Percentiles rank a stretch among this genome's conserved stretches.
Conservation (phyloP, 2,797 vertebrate species). For the Peromyscus attwateri region DNA sequence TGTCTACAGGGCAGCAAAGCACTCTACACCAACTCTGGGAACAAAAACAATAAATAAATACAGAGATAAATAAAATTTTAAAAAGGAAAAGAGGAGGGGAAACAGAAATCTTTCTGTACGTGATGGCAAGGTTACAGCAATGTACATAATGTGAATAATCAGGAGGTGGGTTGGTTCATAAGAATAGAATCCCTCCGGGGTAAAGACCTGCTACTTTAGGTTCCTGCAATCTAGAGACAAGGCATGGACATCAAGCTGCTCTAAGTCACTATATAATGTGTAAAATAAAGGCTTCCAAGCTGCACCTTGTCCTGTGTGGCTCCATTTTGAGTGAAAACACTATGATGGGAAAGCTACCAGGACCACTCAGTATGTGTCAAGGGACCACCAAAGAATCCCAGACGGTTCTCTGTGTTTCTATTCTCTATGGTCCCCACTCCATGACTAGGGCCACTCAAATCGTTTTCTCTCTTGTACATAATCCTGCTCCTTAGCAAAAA, state of each 20-base stretch:
- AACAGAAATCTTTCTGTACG: background rate
- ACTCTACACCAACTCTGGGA: background rate
- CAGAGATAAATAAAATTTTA: background rate
- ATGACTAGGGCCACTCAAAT: background rate
- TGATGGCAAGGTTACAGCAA: background rate
- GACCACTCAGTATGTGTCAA: background rate
- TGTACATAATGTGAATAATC: too few relatives aligned
- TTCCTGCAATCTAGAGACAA: background rate
- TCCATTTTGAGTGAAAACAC: background rate
- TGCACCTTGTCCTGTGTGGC: background rate
- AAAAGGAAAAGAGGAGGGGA: background rate
- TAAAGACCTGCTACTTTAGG: background rate
- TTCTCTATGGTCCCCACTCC: background rate
- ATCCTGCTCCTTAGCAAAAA: background rate
- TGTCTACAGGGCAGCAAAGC: background rate
- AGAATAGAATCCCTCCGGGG: background rate
- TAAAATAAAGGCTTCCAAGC: background rate
- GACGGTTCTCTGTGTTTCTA: background rate
- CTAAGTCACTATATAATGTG: background rate
- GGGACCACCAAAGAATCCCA: too few relatives aligned
- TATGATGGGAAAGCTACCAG: background rate
- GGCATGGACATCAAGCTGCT: background rate
- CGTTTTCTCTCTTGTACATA: background rate
- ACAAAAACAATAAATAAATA: background rate
- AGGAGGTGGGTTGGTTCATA: background rate